Conservation (phyloP, 2,888 invertebrate genomes). For the Temnothorax ravouxi region DNA sequence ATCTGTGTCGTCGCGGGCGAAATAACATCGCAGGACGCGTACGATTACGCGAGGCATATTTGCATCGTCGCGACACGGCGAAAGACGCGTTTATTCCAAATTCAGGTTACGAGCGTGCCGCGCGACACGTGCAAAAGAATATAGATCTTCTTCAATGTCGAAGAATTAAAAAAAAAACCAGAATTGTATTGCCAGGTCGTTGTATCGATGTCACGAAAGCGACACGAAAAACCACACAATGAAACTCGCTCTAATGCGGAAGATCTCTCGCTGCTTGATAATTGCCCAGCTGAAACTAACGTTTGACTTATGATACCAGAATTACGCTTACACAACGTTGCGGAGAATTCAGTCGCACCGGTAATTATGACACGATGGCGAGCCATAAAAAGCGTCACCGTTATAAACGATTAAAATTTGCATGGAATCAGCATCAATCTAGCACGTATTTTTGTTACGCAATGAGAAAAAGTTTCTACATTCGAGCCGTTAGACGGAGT, state of each 20-base stretch:
- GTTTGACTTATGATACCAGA: background rate
- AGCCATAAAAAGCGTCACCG: background rate
- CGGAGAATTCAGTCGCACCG: background rate
- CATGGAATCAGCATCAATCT: background rate
- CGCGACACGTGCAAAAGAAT: constrained; percentile 16
- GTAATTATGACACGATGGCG: background rate
- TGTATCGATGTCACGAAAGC: constrained; percentile 23
- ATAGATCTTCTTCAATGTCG: background rate
- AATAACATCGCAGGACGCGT: constrained; percentile 53
- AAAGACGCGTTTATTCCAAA: constrained; percentile 42
- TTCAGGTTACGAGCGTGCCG: constrained; percentile 38
- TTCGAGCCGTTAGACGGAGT: background rate
- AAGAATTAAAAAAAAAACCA: background rate
- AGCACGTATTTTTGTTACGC: background rate
- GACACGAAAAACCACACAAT: background rate
- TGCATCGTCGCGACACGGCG: constrained; percentile 24
- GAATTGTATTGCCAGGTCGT: background rate
- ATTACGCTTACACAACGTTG: constrained; percentile 24
- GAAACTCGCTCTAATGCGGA: background rate
- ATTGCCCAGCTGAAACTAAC: background rate
- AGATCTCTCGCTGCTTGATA: constrained; percentile 20
- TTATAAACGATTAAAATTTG: constrained; percentile 18
- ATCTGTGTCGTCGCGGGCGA: constrained; percentile 62
- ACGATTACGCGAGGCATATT: constrained; percentile 54
- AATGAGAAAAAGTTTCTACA: background rate